phyloP scores from a whole-genome alignment of 2,797 vertebrate genomes.

The Bradypodion pumilum region DNA sequence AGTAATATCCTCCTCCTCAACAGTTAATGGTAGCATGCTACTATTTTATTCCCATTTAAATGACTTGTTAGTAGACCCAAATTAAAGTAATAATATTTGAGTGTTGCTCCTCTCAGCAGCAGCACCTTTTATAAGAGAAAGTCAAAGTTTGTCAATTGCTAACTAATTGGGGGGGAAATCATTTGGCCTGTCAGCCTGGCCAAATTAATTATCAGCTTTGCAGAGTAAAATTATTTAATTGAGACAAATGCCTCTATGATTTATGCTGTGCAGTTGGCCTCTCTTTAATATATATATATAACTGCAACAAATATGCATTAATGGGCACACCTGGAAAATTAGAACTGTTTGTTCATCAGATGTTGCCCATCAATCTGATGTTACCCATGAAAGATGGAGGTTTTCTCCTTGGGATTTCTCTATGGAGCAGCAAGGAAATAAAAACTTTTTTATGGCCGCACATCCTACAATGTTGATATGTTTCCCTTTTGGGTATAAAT shows the following conservation, averaged over 20 bases:
- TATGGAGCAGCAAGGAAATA: conserved; percentile 24
- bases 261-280: not conserved
- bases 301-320: not conserved
- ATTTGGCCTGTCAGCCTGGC: not conserved
- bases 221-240: not conserved
- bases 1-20: not conserved
- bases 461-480: not conserved
- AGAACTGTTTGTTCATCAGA: not conserved
- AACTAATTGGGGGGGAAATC: conserved; percentile 13
- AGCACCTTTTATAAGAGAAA: not conserved
- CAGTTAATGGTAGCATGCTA: not conserved
- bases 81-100: not conserved
- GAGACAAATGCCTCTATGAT: conserved; percentile 15
- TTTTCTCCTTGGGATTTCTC: not conserved
- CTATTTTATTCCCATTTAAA: not conserved
- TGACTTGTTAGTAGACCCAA: not conserved
- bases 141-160: not conserved
- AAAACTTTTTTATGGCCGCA: not conserved
- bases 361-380: not conserved
- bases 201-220: not conserved
- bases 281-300: not conserved
- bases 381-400: not conserved
- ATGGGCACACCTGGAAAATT: not conserved
- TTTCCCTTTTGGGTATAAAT: conserved; percentile 12
- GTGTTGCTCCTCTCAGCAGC: not conserved